A percentile compares a stretch with the other conserved stretches of the same genome.
Conservation (phyloP, 2,113 vertebrate genomes). For the Bos javanicus region DNA sequence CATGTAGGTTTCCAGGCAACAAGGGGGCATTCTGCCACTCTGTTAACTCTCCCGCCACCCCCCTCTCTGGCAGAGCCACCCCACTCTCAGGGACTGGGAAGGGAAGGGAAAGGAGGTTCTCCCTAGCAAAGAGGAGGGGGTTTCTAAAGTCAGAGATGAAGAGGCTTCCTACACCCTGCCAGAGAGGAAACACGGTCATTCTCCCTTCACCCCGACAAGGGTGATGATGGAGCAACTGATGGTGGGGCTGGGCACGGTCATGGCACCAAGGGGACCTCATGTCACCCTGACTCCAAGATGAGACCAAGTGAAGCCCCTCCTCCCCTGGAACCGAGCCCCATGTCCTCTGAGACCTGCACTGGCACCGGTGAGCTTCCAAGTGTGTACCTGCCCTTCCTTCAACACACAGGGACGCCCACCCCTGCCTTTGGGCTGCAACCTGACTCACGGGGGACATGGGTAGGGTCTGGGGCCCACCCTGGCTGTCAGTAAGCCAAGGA, state of each 20-base stretch:
- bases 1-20: constrained; percentile 22
- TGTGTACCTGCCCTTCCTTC: accelerated
- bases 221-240: neutral
- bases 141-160: neutral
- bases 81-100: neutral
- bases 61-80: neutral
- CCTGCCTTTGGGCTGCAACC: neutral
- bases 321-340: neutral
- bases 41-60: neutral
- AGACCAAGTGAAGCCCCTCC: neutral
- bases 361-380: too few relatives aligned
- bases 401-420: neutral
- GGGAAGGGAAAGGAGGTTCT: neutral
- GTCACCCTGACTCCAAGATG: neutral
- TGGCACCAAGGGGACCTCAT: neutral
- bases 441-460: accelerated
- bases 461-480: neutral
- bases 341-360: neutral
- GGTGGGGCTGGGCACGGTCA: neutral
- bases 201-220: neutral
- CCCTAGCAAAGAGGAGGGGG: neutral
- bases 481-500: neutral
- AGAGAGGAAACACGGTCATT: neutral
- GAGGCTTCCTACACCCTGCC: neutral
- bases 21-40: neutral